phyloP scores from a whole-genome alignment of 2,113 vertebrate species.

The Rhea pennata region DNA sequence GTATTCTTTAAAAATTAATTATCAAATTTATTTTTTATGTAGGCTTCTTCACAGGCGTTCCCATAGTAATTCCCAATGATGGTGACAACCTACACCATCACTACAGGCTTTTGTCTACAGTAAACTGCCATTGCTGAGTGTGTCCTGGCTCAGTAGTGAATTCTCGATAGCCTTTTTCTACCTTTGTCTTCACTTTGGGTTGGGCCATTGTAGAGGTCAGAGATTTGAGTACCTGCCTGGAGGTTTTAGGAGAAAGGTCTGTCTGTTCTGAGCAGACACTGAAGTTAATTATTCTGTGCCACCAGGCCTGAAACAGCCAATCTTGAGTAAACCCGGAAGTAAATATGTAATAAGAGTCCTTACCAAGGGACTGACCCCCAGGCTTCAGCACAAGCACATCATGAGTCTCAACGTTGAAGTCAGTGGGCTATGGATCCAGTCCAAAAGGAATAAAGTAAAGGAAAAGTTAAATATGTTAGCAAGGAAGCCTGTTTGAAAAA shows the following conservation, averaged over 20 bases:
- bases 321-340: background rate
- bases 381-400: background rate
- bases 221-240: background rate
- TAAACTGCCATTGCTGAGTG: slow-evolving; percentile 77
- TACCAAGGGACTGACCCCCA: background rate
- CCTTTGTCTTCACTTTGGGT: slow-evolving; percentile 54
- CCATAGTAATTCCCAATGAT: slow-evolving; percentile 69
- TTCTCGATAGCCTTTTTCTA: slow-evolving; percentile 65
- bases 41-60: slow-evolving; percentile 75
- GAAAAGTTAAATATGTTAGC: background rate
- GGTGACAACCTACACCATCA: slow-evolving; percentile 58
- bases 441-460: background rate
- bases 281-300: background rate
- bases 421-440: background rate
- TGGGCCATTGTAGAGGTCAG: slow-evolving; percentile 38
- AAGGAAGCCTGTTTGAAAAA: background rate
- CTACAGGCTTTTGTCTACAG: slow-evolving; percentile 71
- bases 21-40: slow-evolving; percentile 74
- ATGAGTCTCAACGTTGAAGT: background rate
- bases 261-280: background rate
- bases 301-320: background rate
- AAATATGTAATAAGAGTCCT: background rate
- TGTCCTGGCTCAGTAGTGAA: slow-evolving; percentile 75
- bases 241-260: slow-evolving; percentile 5
- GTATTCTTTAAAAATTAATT: slow-evolving; percentile 71